Evolutionary conservation across 2,113 vertebrate genomes (phyloP), one percentile per base, ranked within the genome.

Genomic region (Caranx ignobilis): DNA sequence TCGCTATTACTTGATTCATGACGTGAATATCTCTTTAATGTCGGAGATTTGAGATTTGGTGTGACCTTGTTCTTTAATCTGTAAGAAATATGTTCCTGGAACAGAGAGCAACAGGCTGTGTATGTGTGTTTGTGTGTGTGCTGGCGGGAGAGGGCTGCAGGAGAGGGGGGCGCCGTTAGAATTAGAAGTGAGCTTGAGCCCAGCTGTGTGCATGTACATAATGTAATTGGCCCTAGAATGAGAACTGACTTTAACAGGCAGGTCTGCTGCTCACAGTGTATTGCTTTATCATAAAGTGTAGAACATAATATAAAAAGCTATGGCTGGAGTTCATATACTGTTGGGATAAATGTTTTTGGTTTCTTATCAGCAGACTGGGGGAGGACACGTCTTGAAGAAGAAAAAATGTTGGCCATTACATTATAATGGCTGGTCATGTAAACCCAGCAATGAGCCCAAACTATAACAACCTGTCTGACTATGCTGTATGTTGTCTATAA

Each of bases 221-320:
- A 72, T 77, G 68, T 85, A 90, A 92, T 86, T 89, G 80, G 89
- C 70, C 59, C 13, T 67, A 62, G 77, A 68, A 85, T 87, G 69
- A 77, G 72, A 84, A 68, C 59, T n/a, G 60, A 75, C 67, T 88
- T 73, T 72, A 85, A 79, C 73, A 77, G 71, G 55, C 67, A 48
- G 60, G 12, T 88, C 78, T 77, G 67, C 79, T 68, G 67, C 39
- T 26, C 26, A 48, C 64, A 81, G 88, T 83, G 79, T 77, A 79
- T 81, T 45, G 68, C 86, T 78, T 86, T 71, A 81, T 91, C 79
- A 82, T 77, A 75, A 60, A 41, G 80, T 52, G 70, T 48, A 69
- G 66, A 67, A 50, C 61, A 34, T 60, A 74, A 52, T 76, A 57
- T 81, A 19, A 79, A 83, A 84, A 60, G 35, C 68, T 79, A 50